phyloP scores from a whole-genome alignment of 2,797 vertebrate species.

The Epinephelus coioides region DNA sequence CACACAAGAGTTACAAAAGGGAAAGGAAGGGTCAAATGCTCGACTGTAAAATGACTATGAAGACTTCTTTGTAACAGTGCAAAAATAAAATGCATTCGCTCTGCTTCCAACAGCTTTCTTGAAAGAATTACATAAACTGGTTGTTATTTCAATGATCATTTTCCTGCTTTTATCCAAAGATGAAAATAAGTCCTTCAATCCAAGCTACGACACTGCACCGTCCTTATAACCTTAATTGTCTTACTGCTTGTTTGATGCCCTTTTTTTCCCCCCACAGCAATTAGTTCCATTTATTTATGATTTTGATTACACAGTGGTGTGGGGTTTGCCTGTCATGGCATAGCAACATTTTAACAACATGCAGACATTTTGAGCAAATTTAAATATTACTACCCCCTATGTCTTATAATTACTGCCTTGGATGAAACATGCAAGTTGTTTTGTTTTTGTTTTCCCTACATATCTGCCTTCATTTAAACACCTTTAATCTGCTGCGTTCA shows the following conservation, averaged over 20 bases:
- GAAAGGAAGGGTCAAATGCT: neutral
- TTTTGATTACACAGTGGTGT: too few species aligned
- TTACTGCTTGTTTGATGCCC: neutral
- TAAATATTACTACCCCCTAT: too few species aligned
- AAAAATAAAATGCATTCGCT: neutral
- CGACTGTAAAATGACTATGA: neutral
- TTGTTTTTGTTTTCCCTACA: neutral
- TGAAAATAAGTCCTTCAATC: neutral
- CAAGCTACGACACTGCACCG: neutral
- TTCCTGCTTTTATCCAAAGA: neutral
- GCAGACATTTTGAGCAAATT: too few species aligned
- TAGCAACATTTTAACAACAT: too few species aligned
- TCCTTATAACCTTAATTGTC: neutral
- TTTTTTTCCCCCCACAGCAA: too few species aligned
- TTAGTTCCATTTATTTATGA: too few species aligned
- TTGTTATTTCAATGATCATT: neutral
- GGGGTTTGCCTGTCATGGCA: too few species aligned
- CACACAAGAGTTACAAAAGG: neutral
- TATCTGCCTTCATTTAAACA: neutral
- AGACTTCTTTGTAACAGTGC: neutral
- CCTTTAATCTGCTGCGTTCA: neutral
- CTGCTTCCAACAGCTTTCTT: neutral
- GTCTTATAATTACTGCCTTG: too few species aligned
- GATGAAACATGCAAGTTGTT: neutral
- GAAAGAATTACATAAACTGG: neutral